A percentile compares a stretch with the other conserved stretches of the same genome.
Conservation (phyloP, 2,797 vertebrate genomes). For the Acanthurus tractus region DNA sequence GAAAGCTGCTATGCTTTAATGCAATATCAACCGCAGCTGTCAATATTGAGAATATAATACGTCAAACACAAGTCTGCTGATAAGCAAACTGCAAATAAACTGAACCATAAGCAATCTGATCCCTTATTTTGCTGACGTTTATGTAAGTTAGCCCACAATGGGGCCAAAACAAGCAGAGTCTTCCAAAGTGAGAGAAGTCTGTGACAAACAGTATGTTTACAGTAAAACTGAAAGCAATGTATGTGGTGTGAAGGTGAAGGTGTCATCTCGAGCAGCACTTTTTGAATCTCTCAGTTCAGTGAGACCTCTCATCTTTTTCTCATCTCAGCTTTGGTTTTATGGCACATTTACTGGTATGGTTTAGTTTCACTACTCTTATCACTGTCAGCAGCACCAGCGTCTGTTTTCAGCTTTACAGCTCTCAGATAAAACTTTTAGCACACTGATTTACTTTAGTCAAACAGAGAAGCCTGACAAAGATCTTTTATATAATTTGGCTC, state of each 20-base stretch:
- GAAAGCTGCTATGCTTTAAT: not conserved
- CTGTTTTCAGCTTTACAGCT: not conserved
- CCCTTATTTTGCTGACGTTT: not conserved
- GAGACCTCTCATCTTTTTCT: too few species aligned
- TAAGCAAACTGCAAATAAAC: not conserved
- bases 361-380: not conserved
- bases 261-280: too few species aligned
- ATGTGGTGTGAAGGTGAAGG: too few species aligned
- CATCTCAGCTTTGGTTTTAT: too few species aligned
- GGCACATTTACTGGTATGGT: not conserved
- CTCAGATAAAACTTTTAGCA: not conserved
- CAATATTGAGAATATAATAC: not conserved
- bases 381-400: not conserved
- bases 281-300: too few species aligned
- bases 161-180: not conserved
- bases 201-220: not conserved
- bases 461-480: too few species aligned
- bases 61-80: slow-evolving; percentile 34
- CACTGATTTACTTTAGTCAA: too few species aligned
- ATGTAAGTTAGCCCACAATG: not conserved
- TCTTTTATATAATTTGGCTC: too few species aligned
- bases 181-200: not conserved
- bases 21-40: not conserved
- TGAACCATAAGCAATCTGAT: not conserved
- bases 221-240: not conserved